Conservation (phyloP, 2,113 vertebrate genomes). For the Fukomys damarensis region DNA sequence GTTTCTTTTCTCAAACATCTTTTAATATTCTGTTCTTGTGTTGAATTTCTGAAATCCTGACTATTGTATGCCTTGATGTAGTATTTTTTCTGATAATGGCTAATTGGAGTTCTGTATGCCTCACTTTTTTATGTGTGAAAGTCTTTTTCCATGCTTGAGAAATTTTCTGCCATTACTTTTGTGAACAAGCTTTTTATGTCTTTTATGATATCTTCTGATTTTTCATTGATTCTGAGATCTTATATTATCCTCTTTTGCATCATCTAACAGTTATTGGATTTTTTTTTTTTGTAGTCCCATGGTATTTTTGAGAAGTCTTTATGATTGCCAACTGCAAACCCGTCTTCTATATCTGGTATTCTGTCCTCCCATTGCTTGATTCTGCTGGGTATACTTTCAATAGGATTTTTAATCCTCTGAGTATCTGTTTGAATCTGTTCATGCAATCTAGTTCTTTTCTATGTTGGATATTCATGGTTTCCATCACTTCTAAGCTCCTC, state of each 20-base stretch:
- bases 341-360: background rate
- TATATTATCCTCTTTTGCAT: background rate
- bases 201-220: background rate
- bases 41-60: background rate
- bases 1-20: background rate
- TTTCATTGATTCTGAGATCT: background rate
- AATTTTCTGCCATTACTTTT: background rate
- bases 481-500: background rate
- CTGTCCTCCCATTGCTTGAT: background rate
- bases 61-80: background rate
- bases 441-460: background rate
- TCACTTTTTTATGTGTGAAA: background rate
- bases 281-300: background rate
- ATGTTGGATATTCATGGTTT: background rate
- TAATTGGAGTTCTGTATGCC: background rate
- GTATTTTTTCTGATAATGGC: background rate
- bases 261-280: background rate
- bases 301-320: background rate
- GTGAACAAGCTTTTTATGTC: background rate
- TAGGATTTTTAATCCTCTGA: background rate
- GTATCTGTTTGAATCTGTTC: background rate
- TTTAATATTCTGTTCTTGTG: background rate
- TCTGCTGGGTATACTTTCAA: background rate
- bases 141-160: background rate
- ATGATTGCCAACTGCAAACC: background rate